A percentile compares a stretch with the other conserved stretches of the same genome.
phyloP scores from a whole-genome alignment of 2,113 vertebrate genomes.

The Leucoraja erinaceus region DNA sequence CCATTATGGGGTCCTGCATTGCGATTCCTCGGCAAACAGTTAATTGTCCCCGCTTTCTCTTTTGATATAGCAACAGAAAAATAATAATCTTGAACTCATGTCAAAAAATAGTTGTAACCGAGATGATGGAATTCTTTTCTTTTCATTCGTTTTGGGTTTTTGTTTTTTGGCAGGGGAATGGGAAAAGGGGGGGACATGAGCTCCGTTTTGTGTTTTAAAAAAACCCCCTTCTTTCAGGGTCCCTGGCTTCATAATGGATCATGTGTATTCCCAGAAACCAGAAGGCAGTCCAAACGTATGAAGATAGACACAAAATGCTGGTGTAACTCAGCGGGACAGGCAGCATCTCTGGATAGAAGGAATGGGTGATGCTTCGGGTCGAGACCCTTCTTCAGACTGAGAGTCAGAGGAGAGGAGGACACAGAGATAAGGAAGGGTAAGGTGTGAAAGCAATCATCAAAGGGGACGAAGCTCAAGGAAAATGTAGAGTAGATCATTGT shows the following conservation, averaged over 20 bases:
- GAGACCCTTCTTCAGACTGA: no score
- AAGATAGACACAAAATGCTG: no score
- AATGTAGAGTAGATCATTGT: no score
- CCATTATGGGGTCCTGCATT: slow-evolving; percentile 65
- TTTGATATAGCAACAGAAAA: slow-evolving; percentile 33
- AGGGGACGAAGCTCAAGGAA: no score
- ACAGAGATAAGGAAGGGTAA: no score
- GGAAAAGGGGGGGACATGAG: neutral
- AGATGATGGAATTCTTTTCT: slow-evolving; percentile 19
- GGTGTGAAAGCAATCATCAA: no score
- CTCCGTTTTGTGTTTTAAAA: neutral
- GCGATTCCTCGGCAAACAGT: slow-evolving; percentile 46
- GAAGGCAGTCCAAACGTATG: neutral
- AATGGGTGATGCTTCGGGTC: no score
- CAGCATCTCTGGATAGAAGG: no score
- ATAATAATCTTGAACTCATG: slow-evolving; percentile 38
- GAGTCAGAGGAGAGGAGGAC: no score
- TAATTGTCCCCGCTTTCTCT: slow-evolving; percentile 45
- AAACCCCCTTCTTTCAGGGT: neutral
- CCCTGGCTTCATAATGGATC: neutral
- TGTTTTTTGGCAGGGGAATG: neutral
- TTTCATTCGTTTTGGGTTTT: neutral
- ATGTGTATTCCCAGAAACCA: neutral
- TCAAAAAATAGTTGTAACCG: slow-evolving; percentile 33
- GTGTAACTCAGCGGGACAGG: no score